Evolutionary conservation across 2,113 vertebrate species (phyloP).

Genomic region (Callorhinus ursinus): DNA sequence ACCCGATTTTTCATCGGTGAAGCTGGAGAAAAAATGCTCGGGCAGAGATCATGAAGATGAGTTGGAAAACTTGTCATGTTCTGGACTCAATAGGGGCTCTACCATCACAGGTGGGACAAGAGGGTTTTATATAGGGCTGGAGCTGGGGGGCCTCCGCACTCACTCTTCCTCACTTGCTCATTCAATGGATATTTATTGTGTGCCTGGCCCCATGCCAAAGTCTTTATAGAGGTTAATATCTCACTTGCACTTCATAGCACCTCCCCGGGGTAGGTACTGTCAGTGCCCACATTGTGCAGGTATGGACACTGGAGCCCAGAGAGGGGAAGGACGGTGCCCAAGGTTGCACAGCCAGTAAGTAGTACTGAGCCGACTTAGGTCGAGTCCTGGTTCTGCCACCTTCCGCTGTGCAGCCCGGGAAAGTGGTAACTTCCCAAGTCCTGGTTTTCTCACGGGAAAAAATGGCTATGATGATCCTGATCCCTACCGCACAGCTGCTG

Average conservation of each 20-base stretch:
- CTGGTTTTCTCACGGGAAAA: neutral
- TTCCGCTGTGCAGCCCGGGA: neutral
- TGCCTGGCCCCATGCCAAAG: neutral
- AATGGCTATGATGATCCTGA: neutral
- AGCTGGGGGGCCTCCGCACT: no score
- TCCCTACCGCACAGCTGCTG: no score
- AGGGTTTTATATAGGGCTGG: neutral
- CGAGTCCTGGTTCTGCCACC: neutral
- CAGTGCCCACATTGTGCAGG: neutral
- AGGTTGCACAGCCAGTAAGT: neutral
- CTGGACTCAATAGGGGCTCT: neutral
- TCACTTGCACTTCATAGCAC: neutral
- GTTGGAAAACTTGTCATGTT: neutral
- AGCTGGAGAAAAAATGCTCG: neutral
- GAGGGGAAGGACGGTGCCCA: neutral
- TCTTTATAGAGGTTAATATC: neutral
- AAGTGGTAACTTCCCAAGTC: neutral
- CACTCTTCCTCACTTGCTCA: neutral
- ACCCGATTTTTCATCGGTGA: neutral
- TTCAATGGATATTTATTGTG: neutral
- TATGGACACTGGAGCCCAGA: neutral
- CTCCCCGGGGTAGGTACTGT: neutral
- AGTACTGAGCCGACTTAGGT: neutral
- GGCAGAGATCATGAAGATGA: neutral
- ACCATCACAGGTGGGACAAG: neutral